Base-by-base conservation (phyloP, 2,888 invertebrate genomes). In the Parnassius apollo region DNA sequence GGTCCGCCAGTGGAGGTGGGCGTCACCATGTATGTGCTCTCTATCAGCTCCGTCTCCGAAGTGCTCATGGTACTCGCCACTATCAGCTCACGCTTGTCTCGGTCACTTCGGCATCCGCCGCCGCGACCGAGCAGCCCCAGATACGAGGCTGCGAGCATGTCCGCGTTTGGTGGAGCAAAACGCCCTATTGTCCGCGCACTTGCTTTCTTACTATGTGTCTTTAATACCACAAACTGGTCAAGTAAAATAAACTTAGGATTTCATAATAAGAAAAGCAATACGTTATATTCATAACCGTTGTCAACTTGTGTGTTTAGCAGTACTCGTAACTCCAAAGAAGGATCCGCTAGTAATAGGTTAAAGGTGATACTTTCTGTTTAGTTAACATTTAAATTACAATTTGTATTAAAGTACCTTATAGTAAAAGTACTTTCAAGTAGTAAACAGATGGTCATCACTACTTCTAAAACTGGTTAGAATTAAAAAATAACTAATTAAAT, bases 41-140 rank as follows among this genome's bases (percentile, higher is more conserved):
- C 97, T 94, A 98, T 98, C 95, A 97, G 97, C 94, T 97, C 98
- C 92, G 97, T 98, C 93, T 98, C 98, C 93, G 98, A 98, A 95
- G 98, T 98, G 93, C 96, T 97, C 95, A 98, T 98, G 98, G 98
- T 98, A 96, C 91, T 90, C 91, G 88, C 81, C 80, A 74, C 81
- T 86, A 98, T 98, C 95, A 97, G 97, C 94, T 97, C 97, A 69
- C 73, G 73, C 74, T 74, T 75, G 75, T 68, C 76, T 74, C 73
- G 75, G 73, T 70, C 71, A 69, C 72, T 69, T 71, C 80, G 80
- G 73, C 86, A 88, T 90, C 83, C 90, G 69, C 69, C 68, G 85
- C 82, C 83, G 82, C 81, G 89, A 88, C 86, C 89, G 90, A 91
- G 89, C 91, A 90, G 91, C 91, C 91, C 90, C 81, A 91, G 90